phyloP scores from a whole-genome alignment of 2,113 vertebrate genomes.

The Cygnus atratus region DNA sequence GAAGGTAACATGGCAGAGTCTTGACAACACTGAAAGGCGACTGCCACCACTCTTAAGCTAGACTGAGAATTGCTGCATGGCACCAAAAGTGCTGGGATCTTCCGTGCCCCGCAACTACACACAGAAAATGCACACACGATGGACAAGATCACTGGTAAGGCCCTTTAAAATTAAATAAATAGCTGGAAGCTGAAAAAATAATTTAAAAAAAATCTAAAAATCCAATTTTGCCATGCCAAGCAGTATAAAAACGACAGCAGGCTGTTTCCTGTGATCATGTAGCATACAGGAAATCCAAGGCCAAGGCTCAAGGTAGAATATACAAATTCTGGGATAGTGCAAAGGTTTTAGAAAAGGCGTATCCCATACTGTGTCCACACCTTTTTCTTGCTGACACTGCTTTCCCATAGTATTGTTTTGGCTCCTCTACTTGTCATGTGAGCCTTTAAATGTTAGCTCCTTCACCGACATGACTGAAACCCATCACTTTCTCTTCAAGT shows the following conservation, averaged over 20 bases:
- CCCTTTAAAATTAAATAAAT: neutral
- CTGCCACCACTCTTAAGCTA: neutral
- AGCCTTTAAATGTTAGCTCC: neutral
- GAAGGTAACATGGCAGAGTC: neutral
- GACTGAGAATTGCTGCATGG: neutral
- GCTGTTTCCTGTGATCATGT: neutral
- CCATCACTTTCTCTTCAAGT: neutral
- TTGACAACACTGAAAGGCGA: neutral
- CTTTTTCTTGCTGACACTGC: neutral
- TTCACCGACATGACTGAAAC: neutral
- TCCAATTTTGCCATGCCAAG: neutral
- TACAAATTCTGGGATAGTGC: neutral
- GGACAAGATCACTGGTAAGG: neutral
- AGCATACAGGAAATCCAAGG: neutral
- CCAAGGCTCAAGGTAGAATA: neutral
- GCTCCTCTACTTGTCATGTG: neutral
- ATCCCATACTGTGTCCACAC: neutral
- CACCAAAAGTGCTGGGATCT: neutral
- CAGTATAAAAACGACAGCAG: neutral
- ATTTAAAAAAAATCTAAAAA: neutral
- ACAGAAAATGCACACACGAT: neutral
- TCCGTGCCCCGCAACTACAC: neutral
- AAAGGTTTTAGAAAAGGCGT: neutral
- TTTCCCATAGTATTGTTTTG: neutral
- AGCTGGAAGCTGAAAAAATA: neutral